Base-by-base conservation (phyloP, 92 coral and sea anemone genomes). In the Bergia puertoricense region DNA sequence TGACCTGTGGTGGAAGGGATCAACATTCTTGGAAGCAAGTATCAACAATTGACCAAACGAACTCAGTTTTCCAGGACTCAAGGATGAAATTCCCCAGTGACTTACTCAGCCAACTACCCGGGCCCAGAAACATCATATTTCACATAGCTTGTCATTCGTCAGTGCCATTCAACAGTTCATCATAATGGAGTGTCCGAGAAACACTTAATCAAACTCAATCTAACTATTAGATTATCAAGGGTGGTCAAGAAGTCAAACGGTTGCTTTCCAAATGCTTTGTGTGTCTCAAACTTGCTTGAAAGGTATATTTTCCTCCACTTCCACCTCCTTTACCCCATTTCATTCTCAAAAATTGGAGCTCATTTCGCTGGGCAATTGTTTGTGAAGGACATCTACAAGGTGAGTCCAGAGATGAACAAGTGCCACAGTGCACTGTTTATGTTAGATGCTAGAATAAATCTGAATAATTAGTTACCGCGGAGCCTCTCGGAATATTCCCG, bases 1-100 rank as follows among this genome's bases (percentile, higher is more conserved):
- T 30, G 11, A 84, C 36, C 46, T 65, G 76, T 84, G 88, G 88
- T 84, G 65, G 88, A 84, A 40, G 13, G 88, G 88, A 18, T 68
- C 88, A 48, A 37, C 41, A n/a, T 74, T 73, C 81, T 68, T 74
- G 48, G 15, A 48, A 46, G 68, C 41, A 42, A n/a, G 40, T 36
- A 30, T 22, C 2, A 57, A 50, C 77, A 56, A 15, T 43, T 85
- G 88, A 80, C 88, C 88, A 69, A 45, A 10, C 6, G 39, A 56
- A 10, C 9, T 69, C 36, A 30, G 23, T 11, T 46, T 46, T 38
- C 23, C 80, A 2, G 23, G 57, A 68, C n/a, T 5, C 20, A n/a
- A 36, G 7, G 20, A 22, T 20, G 39, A 0, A 68, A 68, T 68
- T 68, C 74, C 74, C 3, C 36, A 68, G 0, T 5, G 36, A 8